Evolutionary conservation across 2,113 vertebrate species (phyloP).

Genomic region (Hemiprocne comata): DNA sequence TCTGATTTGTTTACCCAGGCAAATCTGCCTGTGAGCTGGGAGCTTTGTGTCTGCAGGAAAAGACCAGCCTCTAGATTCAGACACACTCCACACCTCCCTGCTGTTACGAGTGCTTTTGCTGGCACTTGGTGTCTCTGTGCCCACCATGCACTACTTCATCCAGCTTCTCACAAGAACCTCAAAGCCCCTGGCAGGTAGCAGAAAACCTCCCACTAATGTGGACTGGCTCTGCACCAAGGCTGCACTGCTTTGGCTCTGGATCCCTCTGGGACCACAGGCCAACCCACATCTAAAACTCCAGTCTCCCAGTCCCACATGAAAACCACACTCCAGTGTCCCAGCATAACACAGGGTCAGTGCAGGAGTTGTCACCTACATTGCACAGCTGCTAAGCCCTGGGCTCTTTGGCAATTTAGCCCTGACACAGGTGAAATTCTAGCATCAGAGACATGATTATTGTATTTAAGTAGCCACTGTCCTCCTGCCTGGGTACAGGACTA

Average conservation of each 20-base stretch:
- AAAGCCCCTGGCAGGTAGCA: not conserved
- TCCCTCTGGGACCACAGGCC: not conserved
- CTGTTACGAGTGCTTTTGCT: not conserved
- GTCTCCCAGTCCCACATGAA: not conserved
- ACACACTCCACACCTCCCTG: not conserved
- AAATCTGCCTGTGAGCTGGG: not conserved
- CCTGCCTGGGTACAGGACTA: too few relatives aligned
- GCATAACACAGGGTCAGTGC: too few relatives aligned
- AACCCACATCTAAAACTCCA: not conserved
- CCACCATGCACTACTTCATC: not conserved
- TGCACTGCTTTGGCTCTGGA: not conserved
- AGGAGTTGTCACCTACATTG: too few relatives aligned
- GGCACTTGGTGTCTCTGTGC: not conserved
- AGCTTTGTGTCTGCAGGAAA: not conserved
- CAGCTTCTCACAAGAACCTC: not conserved
- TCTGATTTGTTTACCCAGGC: not conserved
- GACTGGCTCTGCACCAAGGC: not conserved
- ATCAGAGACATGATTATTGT: too few relatives aligned
- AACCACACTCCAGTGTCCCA: too few relatives aligned
- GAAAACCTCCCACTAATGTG: not conserved
- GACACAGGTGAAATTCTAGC: too few relatives aligned
- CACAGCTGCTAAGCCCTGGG: too few relatives aligned
- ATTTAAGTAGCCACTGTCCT: too few relatives aligned
- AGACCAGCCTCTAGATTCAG: not conserved
- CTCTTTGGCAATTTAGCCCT: too few relatives aligned